Evolutionary conservation across 2,797 vertebrate genomes (phyloP).

Genomic region (Somateria mollissima): DNA sequence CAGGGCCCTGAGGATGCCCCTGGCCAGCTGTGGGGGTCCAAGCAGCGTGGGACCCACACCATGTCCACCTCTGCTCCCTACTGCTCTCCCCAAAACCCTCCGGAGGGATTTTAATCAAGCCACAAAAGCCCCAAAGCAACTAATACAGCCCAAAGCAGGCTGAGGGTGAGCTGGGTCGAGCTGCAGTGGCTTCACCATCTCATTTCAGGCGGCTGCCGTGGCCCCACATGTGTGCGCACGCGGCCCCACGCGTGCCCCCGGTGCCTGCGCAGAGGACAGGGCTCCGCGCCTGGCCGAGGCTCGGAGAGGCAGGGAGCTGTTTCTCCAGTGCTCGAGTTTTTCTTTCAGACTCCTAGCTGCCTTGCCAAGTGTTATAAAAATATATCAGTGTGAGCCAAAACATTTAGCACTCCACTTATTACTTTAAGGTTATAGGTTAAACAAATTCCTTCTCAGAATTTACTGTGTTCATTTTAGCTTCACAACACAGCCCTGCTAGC

Average conservation of each 20-base stretch:
- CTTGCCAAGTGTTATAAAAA: slow-evolving; percentile 77
- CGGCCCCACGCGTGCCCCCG: rapidly evolving
- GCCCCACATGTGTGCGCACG: rapidly evolving
- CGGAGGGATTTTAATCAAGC: neutral
- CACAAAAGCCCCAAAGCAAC: rapidly evolving
- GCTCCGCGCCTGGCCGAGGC: rapidly evolving
- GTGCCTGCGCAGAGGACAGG: rapidly evolving
- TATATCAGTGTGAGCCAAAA: slow-evolving; percentile 65
- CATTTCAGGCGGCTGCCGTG: rapidly evolving
- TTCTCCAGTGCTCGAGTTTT: neutral
- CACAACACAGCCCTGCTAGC: slow-evolving; percentile 60
- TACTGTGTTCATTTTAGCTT: slow-evolving; percentile 72
- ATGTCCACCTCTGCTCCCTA: rapidly evolving
- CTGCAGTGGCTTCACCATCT: rapidly evolving
- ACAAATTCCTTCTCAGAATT: slow-evolving; percentile 74
- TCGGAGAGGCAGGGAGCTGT: neutral
- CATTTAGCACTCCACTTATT: slow-evolving; percentile 68
- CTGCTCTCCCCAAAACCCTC: neutral
- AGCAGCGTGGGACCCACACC: neutral
- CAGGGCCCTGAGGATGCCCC: rapidly evolving
- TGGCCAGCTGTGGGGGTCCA: rapidly evolving
- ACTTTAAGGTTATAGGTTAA: slow-evolving; percentile 75
- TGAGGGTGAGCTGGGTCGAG: rapidly evolving
- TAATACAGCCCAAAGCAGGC: rapidly evolving
- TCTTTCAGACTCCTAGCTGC: slow-evolving; percentile 32